Conservation (phyloP, 2,888 invertebrate genomes). For the Labia minor region DNA sequence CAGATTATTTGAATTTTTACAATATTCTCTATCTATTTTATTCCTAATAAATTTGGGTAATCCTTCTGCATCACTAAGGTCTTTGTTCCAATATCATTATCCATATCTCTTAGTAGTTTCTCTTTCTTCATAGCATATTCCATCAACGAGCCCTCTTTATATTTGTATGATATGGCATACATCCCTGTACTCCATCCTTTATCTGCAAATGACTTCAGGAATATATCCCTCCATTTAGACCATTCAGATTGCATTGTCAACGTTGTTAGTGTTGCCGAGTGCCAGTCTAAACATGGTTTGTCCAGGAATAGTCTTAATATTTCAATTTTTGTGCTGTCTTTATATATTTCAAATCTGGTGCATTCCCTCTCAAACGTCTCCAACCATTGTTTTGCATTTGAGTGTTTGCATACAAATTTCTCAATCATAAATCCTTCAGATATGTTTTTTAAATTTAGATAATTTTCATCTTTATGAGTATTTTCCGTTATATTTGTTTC, state of each 20-base stretch:
- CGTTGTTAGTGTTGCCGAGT: background rate
- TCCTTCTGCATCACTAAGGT: constrained; percentile 24
- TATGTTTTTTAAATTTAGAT: background rate
- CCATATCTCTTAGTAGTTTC: constrained; percentile 28
- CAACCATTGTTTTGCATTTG: background rate
- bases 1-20: constrained; percentile 15
- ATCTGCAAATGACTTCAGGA: constrained; percentile 28
- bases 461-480: no score
- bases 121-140: constrained; percentile 30
- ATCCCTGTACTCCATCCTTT: constrained; percentile 29
- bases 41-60: background rate
- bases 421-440: background rate
- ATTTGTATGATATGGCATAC: constrained; percentile 28
- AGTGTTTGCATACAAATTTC: background rate
- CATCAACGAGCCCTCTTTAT: constrained; percentile 28
- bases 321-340: constrained; percentile 27
- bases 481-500: background rate
- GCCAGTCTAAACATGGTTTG: background rate
- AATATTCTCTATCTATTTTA: constrained; percentile 21
- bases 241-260: background rate
- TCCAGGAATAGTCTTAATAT: constrained; percentile 27
- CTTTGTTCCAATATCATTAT: constrained; percentile 26
- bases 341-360: constrained; percentile 25
- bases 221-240: constrained; percentile 23
- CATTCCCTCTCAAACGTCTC: constrained; percentile 28